Base-by-base conservation (phyloP, 2,888 invertebrate genomes). In the Eledona agricola region DNA sequence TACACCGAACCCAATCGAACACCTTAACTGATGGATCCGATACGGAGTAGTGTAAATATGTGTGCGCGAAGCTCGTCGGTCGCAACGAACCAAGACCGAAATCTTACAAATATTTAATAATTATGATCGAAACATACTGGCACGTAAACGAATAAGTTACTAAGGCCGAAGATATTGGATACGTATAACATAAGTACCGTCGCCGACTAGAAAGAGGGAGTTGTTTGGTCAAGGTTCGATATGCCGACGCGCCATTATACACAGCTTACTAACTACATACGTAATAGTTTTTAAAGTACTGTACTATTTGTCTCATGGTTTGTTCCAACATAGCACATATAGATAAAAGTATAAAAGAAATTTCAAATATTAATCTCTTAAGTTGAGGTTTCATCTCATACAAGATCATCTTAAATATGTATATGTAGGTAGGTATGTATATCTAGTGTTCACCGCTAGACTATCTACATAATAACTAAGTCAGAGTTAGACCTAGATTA, bases 21-120 rank as follows among this genome's bases (percentile, higher is more conserved):
- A 42, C 31, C 35, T 26, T 54, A 63, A 58, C 59, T 60, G 64
- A 65, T 67, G 66, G 70, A 70, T 75, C 75, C 75, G 75, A 75
- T 77, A 75, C 73, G 75, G 75, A 75, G 74, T 74, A 73, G 71
- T 73, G 71, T 73, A 72, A 72, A 70, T 72, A 72, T 72, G 73
- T 76, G 74, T 75, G 75, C 73, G 73, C 71, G 68, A 70, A n/a
- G 73, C 72, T 64, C 70, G 67, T 70, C 67, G 66, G 62, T 58
- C 58, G 40, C 47, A 56, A 51, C 58, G 37, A 61, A 57, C 57
- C 57, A 25, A 45, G 45, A 32, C 45, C 45, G 25, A 40, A 40
- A 40, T n/a, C n/a, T n/a, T n/a, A n/a, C 40, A 25, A n/a, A 16
- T 20, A 4, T 16, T 34, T 17, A 17, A 34, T 34, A 29, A 29